Percentiles rank a stretch among this genome's conserved stretches.
phyloP scores from a whole-genome alignment of 2,113 vertebrate species.

The Rynchops niger region DNA sequence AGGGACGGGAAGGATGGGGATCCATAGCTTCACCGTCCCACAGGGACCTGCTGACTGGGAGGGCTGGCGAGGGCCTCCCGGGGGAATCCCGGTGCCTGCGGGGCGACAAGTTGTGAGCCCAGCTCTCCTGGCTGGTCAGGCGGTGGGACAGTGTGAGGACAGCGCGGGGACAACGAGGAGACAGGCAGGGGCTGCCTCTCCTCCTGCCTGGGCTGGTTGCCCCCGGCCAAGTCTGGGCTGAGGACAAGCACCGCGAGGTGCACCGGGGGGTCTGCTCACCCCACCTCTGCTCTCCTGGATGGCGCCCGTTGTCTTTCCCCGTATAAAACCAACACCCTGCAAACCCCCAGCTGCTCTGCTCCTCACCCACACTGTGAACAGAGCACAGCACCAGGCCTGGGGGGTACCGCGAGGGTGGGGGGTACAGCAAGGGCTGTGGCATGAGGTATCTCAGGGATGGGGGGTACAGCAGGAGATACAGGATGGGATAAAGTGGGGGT shows the following conservation, averaged over 20 bases:
- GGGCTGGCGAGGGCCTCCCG: background rate
- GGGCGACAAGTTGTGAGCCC: background rate
- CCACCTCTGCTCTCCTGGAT: background rate
- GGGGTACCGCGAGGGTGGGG: accelerated
- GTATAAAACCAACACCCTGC: accelerated
- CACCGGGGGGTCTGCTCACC: background rate
- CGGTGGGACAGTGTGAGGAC: background rate
- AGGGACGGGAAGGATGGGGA: background rate
- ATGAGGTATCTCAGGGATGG: background rate
- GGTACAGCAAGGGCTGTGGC: accelerated
- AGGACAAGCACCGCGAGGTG: background rate
- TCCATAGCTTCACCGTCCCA: accelerated
- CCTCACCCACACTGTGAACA: background rate
- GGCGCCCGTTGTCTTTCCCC: accelerated
- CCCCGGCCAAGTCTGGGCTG: background rate
- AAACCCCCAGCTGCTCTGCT: background rate
- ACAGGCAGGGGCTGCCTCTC: background rate
- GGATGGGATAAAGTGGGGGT: accelerated
- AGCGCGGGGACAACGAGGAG: background rate
- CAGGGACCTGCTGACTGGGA: accelerated
- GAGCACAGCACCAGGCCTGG: background rate
- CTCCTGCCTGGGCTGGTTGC: background rate
- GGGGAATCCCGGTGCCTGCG: accelerated
- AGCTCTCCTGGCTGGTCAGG: background rate
- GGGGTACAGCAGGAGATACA: background rate